Percentiles rank a stretch among this genome's conserved stretches.
These are phyloP conservation scores for Smittia sp. DNA, from an alignment of 2,888 invertebrate species.

Conservation along the genomic window DNA sequence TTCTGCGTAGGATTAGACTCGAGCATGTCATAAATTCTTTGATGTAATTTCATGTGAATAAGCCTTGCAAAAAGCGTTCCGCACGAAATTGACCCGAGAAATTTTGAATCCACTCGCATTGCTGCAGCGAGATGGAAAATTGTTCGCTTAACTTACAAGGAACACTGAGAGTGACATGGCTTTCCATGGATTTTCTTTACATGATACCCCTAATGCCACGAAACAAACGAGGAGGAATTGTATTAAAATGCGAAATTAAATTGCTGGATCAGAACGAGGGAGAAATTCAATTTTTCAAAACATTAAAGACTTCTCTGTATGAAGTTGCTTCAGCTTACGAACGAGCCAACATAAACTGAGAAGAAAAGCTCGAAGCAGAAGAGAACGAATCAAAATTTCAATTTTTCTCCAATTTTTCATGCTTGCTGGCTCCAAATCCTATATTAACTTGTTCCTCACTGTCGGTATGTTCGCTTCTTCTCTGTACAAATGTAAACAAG, in stretches of 20 bases:
- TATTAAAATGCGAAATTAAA: slow-evolving; percentile 37
- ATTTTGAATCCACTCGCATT: no score
- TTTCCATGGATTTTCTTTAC: slow-evolving; percentile 17
- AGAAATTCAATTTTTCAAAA: slow-evolving; percentile 30
- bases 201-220: slow-evolving; percentile 23
- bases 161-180: slow-evolving; percentile 21
- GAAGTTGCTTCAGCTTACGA: neutral
- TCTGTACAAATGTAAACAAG: slow-evolving; percentile 29
- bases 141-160: no score
- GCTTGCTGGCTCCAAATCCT: slow-evolving; percentile 21
- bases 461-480: neutral
- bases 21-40: no score
- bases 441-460: slow-evolving; percentile 36
- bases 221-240: neutral
- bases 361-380: neutral
- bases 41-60: no score
- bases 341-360: neutral
- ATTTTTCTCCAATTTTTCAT: slow-evolving; percentile 39
- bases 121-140: no score
- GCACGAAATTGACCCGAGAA: no score
- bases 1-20: no score
- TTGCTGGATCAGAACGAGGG: slow-evolving; percentile 30
- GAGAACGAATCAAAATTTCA: slow-evolving; percentile 35
- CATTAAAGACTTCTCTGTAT: neutral
- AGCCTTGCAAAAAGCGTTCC: no score